Conservation (phyloP, 2,113 vertebrate species). For the Tragelaphus strepsiceros region DNA sequence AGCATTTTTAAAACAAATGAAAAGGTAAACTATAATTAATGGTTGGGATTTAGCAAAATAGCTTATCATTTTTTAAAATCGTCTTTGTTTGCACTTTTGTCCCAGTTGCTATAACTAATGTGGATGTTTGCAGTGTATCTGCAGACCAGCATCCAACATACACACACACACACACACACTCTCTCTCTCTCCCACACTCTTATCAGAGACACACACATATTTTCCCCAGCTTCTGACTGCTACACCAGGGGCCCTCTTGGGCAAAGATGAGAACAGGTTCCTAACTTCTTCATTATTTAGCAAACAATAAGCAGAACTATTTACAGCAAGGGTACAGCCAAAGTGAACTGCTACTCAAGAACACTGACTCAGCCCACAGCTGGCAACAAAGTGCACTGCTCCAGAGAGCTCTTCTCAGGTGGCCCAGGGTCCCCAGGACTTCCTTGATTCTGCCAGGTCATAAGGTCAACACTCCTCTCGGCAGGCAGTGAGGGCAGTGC, state of each 20-base stretch:
- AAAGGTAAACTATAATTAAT: constrained; percentile 2
- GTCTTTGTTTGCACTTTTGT: neutral
- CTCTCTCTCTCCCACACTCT: neutral
- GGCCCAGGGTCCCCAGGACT: neutral
- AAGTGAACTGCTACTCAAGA: neutral
- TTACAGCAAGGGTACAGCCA: neutral
- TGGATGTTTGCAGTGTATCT: neutral
- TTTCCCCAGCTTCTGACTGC: constrained; percentile 14
- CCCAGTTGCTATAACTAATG: neutral
- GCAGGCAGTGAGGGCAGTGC: neutral
- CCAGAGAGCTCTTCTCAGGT: neutral
- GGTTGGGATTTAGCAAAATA: neutral
- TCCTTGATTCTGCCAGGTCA: neutral
- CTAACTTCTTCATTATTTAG: constrained; percentile 15
- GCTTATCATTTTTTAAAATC: neutral
- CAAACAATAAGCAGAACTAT: neutral
- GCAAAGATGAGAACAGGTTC: neutral
- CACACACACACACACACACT: neutral
- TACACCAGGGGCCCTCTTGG: neutral
- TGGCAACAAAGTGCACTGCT: neutral
- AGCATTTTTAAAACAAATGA: constrained; percentile 24
- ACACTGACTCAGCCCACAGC: neutral
- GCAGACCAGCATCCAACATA: neutral
- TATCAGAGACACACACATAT: neutral
- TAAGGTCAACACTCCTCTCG: neutral